Conservation (phyloP, 1,140 invertebrate species). For the Acromyrmex echinatior region DNA sequence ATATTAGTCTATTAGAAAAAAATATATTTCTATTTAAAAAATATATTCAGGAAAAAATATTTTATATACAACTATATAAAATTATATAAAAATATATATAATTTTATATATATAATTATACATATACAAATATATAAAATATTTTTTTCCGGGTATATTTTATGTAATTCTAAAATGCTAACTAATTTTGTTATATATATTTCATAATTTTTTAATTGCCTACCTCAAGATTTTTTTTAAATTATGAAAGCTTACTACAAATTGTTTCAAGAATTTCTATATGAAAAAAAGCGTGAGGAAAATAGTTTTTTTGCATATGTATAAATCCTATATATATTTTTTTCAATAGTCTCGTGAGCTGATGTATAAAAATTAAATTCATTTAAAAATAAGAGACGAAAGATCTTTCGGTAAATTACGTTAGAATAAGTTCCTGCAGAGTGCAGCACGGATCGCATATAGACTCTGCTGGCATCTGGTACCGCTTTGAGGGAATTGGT, state of each 20-base stretch:
- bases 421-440: slow-evolving; percentile 71
- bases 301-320: background rate
- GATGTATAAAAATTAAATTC: background rate
- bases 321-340: background rate
- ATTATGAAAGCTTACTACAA: background rate
- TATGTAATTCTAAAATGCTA: background rate
- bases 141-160: background rate
- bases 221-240: background rate
- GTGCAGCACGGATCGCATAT: slow-evolving; percentile 73
- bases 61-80: no score
- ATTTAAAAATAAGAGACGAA: background rate
- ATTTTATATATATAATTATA: no score
- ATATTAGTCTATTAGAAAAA: no score
- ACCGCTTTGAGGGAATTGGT: slow-evolving; percentile 67
- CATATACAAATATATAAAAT: no score
- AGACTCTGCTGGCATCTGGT: slow-evolving; percentile 77
- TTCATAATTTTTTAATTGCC: background rate
- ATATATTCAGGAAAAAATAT: no score
- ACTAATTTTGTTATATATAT: background rate
- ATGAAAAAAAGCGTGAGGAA: background rate
- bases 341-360: slow-evolving; percentile 2
- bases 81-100: no score
- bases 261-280: background rate
- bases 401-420: slow-evolving; percentile 33
- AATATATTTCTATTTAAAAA: no score